Base-by-base conservation (phyloP, 2,888 invertebrate species). In the Trissolcus japonicus region DNA sequence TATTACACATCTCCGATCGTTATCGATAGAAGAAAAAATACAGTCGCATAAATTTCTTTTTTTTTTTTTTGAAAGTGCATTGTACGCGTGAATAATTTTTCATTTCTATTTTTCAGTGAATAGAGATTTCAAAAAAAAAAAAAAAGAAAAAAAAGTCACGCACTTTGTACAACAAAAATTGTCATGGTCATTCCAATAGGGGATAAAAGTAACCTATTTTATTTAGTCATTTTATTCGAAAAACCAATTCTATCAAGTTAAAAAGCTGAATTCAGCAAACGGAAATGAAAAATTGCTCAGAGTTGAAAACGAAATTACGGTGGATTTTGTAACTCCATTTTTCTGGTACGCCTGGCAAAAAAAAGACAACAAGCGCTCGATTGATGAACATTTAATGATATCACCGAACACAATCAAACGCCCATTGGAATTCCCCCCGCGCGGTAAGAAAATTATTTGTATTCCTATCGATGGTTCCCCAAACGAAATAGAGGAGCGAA, bases 361-460 rank as follows among this genome's bases (percentile, higher is more conserved):
- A 40, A 59, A 50, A 69, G 16, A 55, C 55, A 69, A 61, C 61
- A 56, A 71, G 17, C 56, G 56, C n/a, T 56, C 69, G 48, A 71
- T 54, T 62, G 61, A 71, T 71, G 62, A 56, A 29, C 50, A 41
- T 69, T 69, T 69, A 69, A 69, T 68, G 68, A 60, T 41, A 54
- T 68, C 60, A 68, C 35, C 53, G 14, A 60, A 48, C 60, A 17
- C 53, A 68, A 60, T 60, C 54, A 54, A 46, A 68, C 50, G 11
- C 60, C 54, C 40, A 13, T 14, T 40, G 35, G 60, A 11, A 35
- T 35, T 35, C 35, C 35, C 9, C 7, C 35, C 35, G 35, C 35
- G 9, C 9, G 35, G 35, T 35, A 35, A 35, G 35, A 35, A 35
- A 11, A 35, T 35, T 35, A 35, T 35, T 35, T 35, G 35, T 35